These are phyloP conservation scores for Syndactyla subalaris DNA, from an alignment of 2,797 vertebrate species.

Conservation along the genomic window DNA sequence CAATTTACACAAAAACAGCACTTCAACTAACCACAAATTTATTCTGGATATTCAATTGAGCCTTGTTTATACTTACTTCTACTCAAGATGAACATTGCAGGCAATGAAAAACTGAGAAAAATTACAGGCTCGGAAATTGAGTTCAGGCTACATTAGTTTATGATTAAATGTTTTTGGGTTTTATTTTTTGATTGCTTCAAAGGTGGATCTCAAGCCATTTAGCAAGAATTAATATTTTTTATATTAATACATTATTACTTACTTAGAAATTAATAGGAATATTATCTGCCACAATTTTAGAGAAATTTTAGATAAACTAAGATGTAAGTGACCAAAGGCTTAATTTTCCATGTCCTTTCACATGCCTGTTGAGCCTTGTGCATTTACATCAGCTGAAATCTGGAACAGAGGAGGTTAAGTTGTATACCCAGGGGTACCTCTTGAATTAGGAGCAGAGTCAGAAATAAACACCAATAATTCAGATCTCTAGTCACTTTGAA, in stretches of 20 bases:
- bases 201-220: neutral
- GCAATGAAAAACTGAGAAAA: neutral
- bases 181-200: neutral
- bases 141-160: neutral
- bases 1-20: neutral
- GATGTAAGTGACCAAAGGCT: neutral
- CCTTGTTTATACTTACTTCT: slow-evolving; percentile 17
- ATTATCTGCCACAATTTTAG: neutral
- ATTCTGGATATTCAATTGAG: neutral
- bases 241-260: neutral
- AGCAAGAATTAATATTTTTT: neutral
- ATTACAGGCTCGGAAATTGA: neutral
- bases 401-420: neutral
- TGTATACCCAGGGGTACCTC: neutral
- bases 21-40: neutral
- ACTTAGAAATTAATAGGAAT: neutral
- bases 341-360: neutral
- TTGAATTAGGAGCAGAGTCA: neutral
- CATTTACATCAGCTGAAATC: neutral
- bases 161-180: neutral
- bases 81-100: neutral
- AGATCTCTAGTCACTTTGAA: neutral
- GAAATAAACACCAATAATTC: neutral
- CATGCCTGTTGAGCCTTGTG: neutral
- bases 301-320: neutral